phyloP scores from a whole-genome alignment of 2,888 invertebrate species.

The Dyspetes luteomarginatus region DNA sequence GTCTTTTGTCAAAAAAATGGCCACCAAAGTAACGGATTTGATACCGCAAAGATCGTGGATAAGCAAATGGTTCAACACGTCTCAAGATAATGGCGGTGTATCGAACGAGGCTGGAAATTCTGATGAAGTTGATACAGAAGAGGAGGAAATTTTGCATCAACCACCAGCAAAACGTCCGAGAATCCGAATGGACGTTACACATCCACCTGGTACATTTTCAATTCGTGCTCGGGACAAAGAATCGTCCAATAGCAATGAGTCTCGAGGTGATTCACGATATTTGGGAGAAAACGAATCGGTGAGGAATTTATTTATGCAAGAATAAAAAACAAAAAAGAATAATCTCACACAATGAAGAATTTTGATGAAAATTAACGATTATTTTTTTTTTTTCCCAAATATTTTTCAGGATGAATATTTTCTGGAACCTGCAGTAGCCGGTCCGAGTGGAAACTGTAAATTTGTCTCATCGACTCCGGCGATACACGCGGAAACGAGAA shows the following conservation, averaged over 20 bases:
- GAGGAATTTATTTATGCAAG: slow-evolving; percentile 27
- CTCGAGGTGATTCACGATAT: slow-evolving; percentile 70
- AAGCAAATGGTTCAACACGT: slow-evolving; percentile 81
- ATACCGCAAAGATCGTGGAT: slow-evolving; percentile 86
- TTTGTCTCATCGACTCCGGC: slow-evolving; percentile 82
- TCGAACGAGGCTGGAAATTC: slow-evolving; percentile 68
- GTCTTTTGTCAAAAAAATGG: slow-evolving; percentile 89
- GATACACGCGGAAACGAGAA: slow-evolving; percentile 70
- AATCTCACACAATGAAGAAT: not conserved
- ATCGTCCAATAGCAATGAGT: slow-evolving; percentile 65
- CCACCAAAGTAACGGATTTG: slow-evolving; percentile 87
- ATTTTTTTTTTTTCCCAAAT: not conserved
- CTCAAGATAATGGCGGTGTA: slow-evolving; percentile 74
- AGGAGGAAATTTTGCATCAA: slow-evolving; percentile 74
- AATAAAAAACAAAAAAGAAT: not conserved
- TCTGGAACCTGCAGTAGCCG: slow-evolving; percentile 74
- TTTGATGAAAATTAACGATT: not conserved
- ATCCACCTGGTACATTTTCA: slow-evolving; percentile 81
- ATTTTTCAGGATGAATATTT: slow-evolving; percentile 76
- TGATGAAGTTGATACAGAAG: slow-evolving; percentile 69
- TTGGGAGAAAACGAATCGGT: slow-evolving; percentile 72
- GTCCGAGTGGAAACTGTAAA: slow-evolving; percentile 69
- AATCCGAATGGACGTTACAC: slow-evolving; percentile 81
- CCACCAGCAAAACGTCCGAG: slow-evolving; percentile 80
- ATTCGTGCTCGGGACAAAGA: slow-evolving; percentile 75